Percentiles rank a stretch among this genome's conserved stretches.
Evolutionary conservation across 2,888 invertebrate genomes (phyloP).

Genomic region (Podabrus alpinus): DNA sequence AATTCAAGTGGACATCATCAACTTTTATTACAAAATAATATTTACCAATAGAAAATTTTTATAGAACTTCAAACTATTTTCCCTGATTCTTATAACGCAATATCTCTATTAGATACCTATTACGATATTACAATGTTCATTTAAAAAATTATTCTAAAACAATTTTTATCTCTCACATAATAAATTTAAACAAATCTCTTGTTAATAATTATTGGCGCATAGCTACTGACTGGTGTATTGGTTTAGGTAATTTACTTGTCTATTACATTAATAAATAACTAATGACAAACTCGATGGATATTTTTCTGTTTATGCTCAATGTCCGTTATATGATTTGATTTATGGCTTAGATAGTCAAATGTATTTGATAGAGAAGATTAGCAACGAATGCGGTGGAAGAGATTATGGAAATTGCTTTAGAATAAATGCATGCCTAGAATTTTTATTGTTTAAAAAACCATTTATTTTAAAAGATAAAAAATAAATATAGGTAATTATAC

Average conservation of each 20-base stretch:
- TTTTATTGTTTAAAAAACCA: slow-evolving; percentile 26
- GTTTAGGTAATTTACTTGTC: not conserved
- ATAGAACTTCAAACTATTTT: slow-evolving; percentile 9
- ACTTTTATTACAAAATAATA: not conserved
- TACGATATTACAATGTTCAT: not conserved
- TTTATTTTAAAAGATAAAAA: slow-evolving; percentile 9
- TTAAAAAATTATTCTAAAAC: not conserved
- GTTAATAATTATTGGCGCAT: not conserved
- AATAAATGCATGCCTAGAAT: slow-evolving; percentile 28
- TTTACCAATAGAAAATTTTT: not conserved
- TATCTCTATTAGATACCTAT: slow-evolving; percentile 17
- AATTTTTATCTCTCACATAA: not conserved
- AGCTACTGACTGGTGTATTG: not conserved
- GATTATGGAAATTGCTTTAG: slow-evolving; percentile 31
- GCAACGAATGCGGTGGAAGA: slow-evolving; percentile 31
- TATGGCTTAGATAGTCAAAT: slow-evolving; percentile 30
- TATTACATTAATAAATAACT: slow-evolving; percentile 18
- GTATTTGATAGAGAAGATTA: slow-evolving; percentile 31
- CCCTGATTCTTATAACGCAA: slow-evolving; percentile 20
- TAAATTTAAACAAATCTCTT: not conserved
- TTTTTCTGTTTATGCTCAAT: slow-evolving; percentile 25
- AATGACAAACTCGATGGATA: slow-evolving; percentile 24
- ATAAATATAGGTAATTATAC: not conserved
- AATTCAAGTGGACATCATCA: not conserved
- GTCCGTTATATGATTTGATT: slow-evolving; percentile 28